phyloP scores from a whole-genome alignment of 1,140 invertebrate species.

The Globodera rostochiensis region DNA sequence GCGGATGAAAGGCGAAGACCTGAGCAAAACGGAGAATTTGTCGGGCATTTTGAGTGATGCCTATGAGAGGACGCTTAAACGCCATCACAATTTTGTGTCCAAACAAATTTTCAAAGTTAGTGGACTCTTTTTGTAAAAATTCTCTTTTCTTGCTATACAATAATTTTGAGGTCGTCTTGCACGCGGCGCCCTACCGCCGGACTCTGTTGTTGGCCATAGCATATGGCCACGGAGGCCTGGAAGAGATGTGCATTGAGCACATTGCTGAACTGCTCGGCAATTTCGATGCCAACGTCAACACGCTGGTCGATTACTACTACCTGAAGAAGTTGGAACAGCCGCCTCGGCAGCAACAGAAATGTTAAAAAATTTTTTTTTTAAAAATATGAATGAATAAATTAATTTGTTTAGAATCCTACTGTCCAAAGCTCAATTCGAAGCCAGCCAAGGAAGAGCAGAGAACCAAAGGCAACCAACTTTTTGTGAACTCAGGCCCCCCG shows the following conservation, averaged over 20 bases:
- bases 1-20: not conserved
- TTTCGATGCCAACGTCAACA: conserved; percentile 44
- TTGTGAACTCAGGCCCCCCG: too few species aligned
- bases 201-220: conserved; percentile 48
- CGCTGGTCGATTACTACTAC: conserved; percentile 46
- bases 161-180: conserved; percentile 42
- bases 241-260: conserved; percentile 45
- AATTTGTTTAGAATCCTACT: not conserved
- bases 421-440: not conserved
- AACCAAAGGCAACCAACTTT: too few species aligned
- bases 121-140: conserved; percentile 7
- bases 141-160: not conserved
- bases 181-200: conserved; percentile 51
- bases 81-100: conserved; percentile 52
- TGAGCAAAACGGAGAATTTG: conserved; percentile 44
- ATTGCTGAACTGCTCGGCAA: conserved; percentile 49
- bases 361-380: not conserved
- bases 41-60: conserved; percentile 28
- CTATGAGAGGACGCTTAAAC: conserved; percentile 50
- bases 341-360: not conserved
- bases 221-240: conserved; percentile 50
- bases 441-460: too few species aligned
- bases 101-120: conserved; percentile 52
- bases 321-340: conserved; percentile 42
- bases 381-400: not conserved